Evolutionary conservation across 2,888 invertebrate species (phyloP).

Genomic region (Amphipyra berbera): DNA sequence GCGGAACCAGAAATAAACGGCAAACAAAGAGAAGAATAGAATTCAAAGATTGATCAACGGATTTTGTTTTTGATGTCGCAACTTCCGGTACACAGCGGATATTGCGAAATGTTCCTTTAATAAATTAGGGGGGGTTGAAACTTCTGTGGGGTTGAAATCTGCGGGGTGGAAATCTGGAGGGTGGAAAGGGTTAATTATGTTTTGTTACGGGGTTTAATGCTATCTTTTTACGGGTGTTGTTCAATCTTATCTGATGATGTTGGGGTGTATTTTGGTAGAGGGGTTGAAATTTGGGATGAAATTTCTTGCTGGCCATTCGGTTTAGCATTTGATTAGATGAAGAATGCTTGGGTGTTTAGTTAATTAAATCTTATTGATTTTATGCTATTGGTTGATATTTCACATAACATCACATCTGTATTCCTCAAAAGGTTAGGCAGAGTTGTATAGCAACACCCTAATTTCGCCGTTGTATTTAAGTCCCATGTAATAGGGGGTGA

Average conservation of each 20-base stretch:
- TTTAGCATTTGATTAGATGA: slow-evolving; percentile 21
- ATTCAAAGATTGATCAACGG: slow-evolving; percentile 56
- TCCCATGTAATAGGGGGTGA: no score
- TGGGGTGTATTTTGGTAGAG: slow-evolving; percentile 5
- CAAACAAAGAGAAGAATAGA: slow-evolving; percentile 52
- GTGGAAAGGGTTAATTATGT: slow-evolving; percentile 59
- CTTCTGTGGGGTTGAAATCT: slow-evolving; percentile 24
- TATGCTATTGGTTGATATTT: no score
- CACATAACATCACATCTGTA: no score
- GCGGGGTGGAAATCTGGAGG: slow-evolving; percentile 29
- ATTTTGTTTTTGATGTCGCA: slow-evolving; percentile 56
- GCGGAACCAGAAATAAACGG: slow-evolving; percentile 39
- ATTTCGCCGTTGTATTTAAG: no score
- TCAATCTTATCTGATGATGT: slow-evolving; percentile 48
- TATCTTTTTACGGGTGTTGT: slow-evolving; percentile 57
- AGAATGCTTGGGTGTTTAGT: not conserved
- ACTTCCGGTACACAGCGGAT: slow-evolving; percentile 59
- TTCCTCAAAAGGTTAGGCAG: no score
- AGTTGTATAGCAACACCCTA: no score
- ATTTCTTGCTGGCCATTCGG: slow-evolving; percentile 16
- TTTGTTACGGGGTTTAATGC: slow-evolving; percentile 55
- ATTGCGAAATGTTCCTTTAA: slow-evolving; percentile 63
- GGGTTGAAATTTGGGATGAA: slow-evolving; percentile 13
- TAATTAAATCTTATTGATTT: slow-evolving; percentile 11
- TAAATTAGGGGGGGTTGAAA: slow-evolving; percentile 59